Base-by-base conservation (phyloP, 2,888 invertebrate genomes). In the Carterocephalus palaemon region DNA sequence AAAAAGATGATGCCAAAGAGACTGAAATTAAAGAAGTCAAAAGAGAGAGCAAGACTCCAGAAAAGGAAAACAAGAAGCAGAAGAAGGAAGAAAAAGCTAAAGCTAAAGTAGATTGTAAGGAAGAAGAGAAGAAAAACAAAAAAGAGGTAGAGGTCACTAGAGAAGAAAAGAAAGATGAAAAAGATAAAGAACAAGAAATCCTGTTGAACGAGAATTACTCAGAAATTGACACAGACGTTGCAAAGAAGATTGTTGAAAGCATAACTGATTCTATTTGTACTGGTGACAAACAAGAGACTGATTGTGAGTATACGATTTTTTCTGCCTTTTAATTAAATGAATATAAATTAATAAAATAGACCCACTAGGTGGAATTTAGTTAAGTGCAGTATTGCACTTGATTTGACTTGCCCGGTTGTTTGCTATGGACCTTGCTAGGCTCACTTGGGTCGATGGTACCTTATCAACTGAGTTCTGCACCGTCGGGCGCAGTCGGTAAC, bases 181-280 rank as follows among this genome's bases (percentile, higher is more conserved):
- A 73, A 46, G 57, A 54, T 32, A 75, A 74, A 52, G 75, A 69
- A 12, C 75, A 77, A 6, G 84, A 85, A 26, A 56, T 83, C 46
- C 56, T 85, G 43, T 56, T 84, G 39, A 81, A 81, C 59, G 86
- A 85, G 47, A 83, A 78, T 54, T 86, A 86, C 57, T 81, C 87
- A 5, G 87, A 88, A 51, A 85, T 92, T 48, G 93, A 93, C 63
- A 92, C 94, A 3, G 95, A 95, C 60, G 95, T 95, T 57, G 96
- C 95, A 2, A 96, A 96, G 75, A 96, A 96, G 80, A 94, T 96
- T 52, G 95, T 96, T 1, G 96, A 96, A 70, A 93, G 93, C 59
- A 93, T 96, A 36, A 95, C 94, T 0, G 95, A 93, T 60, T 92
- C 91, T 0, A 90, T 92, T 51, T 90, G 91, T 23, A 91, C 90